These are phyloP conservation scores for Sternotherus odoratus DNA, from an alignment of 2,797 vertebrate genomes.

Conservation along the genomic window DNA sequence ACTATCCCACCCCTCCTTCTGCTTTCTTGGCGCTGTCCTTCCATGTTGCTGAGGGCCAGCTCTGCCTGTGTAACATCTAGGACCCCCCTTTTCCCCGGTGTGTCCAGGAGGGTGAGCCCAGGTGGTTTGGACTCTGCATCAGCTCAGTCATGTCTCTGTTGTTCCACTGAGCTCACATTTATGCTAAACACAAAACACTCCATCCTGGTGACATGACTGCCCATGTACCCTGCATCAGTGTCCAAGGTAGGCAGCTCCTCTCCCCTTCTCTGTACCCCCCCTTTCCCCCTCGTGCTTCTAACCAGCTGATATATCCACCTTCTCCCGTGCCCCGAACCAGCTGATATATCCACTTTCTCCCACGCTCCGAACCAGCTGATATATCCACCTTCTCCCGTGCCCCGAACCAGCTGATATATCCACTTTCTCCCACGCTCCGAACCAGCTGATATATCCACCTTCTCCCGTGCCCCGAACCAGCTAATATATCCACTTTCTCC, in stretches of 20 bases:
- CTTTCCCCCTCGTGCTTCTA: background rate
- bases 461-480: background rate
- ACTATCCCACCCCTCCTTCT: background rate
- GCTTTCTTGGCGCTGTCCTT: background rate
- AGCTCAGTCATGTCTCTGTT: background rate
- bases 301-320: background rate
- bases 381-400: background rate
- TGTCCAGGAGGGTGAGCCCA: background rate
- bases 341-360: background rate
- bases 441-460: background rate
- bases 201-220: background rate
- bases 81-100: background rate
- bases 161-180: background rate
- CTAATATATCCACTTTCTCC: background rate
- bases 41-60: background rate
- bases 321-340: background rate
- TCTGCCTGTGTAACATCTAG: background rate
- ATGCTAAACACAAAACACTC: background rate
- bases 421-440: background rate
- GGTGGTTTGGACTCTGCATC: background rate
- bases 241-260: background rate
- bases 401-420: background rate
- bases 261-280: background rate
- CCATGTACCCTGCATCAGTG: background rate
- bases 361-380: background rate